phyloP scores from a whole-genome alignment of 2,113 vertebrate genomes.

The Sander vitreus region DNA sequence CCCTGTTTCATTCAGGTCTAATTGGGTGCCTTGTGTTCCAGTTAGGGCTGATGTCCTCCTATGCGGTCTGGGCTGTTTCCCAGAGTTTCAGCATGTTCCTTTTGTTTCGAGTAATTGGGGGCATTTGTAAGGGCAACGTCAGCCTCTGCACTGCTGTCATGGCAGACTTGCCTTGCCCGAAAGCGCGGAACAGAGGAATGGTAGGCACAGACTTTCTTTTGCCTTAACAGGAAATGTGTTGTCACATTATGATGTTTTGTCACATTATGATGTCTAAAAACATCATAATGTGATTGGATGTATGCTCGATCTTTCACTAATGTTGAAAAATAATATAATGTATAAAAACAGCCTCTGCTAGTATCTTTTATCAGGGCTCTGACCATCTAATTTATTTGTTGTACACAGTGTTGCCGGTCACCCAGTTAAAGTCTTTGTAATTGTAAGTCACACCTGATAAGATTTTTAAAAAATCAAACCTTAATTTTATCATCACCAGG shows the following conservation, averaged over 20 bases:
- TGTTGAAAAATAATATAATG: not conserved
- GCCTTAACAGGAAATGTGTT: not conserved
- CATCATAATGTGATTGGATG: not conserved
- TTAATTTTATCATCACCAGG: constrained; percentile 79
- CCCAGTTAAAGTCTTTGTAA: not conserved
- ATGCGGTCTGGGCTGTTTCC: constrained; percentile 92
- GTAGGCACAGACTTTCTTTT: constrained; percentile 76
- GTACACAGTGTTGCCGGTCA: not conserved
- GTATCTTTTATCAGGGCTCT: not conserved
- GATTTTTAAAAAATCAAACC: not conserved
- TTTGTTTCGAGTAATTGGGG: constrained; percentile 92
- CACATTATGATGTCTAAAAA: too few relatives aligned
- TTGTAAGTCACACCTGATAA: too few relatives aligned
- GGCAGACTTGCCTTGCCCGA: constrained; percentile 90
- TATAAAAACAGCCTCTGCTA: not conserved
- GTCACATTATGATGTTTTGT: too few relatives aligned
- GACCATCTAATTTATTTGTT: not conserved
- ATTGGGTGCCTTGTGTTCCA: constrained; percentile 74
- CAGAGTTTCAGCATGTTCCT: constrained; percentile 92
- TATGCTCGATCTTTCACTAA: not conserved
- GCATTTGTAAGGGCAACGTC: constrained; percentile 95
- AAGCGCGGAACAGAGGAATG: constrained; percentile 93
- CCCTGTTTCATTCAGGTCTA: not conserved
- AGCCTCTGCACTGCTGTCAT: constrained; percentile 94
- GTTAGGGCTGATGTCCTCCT: constrained; percentile 91